Base-by-base conservation (phyloP, 2,888 invertebrate species). In the Ectemnius lituratus region DNA sequence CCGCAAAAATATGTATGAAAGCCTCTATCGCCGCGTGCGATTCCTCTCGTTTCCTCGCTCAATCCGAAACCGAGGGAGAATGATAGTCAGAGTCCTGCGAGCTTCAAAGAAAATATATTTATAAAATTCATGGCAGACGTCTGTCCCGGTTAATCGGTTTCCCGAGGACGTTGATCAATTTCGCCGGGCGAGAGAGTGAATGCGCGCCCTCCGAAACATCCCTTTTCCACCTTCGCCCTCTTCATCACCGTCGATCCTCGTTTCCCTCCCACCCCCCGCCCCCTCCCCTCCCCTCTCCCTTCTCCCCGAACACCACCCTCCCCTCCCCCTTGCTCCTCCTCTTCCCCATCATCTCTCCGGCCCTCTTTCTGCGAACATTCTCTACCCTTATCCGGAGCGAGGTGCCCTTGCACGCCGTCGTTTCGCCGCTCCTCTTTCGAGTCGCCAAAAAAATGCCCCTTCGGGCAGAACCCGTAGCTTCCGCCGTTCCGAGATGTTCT, bases 131-230 rank as follows among this genome's bases (percentile, higher is more conserved):
- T 82, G 76, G 77, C 73, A 74, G 83, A 67, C 81, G 80, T 81
- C 75, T 76, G 74, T 70, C 61, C 67, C 66, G 83, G 80, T 83
- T 82, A 84, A 84, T 84, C 84, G 80, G 81, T 84, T 84, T 84
- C 76, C 81, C 84, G 78, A 80, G 83, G 80, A 84, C 84, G 83
- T 83, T 84, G 84, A 84, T 84, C 84, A 82, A 84, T 83, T 84
- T 78, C 72, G 79, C 78, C 73, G 37, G 37, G 37, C 37, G 75
- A 77, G 82, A 80, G 76, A 80, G 76, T 67, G 68, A 5, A 59
- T 68, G 71, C 62, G 71, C 80, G 66, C 75, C 78, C 80, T 70
- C 68, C 63, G 68, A 69, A 79, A 64, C 71, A 56, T 75, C 75
- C 67, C 79, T 79, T 69, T 69, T 64, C 64, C 59, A 67, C 69